phyloP scores from a whole-genome alignment of 2,797 vertebrate species.

The Myotis myotis region DNA sequence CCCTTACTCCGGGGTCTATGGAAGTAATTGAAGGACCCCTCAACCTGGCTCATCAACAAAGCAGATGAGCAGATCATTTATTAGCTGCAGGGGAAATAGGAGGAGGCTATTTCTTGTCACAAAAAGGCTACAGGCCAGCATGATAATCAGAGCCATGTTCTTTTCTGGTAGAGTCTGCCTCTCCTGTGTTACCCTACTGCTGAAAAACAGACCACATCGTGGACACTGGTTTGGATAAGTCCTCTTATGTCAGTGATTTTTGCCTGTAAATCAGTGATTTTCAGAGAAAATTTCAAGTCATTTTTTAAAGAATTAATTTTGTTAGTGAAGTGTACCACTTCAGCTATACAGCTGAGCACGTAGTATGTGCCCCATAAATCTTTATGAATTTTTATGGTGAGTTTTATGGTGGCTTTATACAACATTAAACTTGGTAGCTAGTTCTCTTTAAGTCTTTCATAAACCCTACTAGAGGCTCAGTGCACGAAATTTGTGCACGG shows the following conservation, averaged over 20 bases:
- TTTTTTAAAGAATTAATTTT: not conserved
- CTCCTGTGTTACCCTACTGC: not conserved
- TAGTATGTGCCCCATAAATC: slow-evolving; percentile 61
- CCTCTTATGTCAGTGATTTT: not conserved
- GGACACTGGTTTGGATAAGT: not conserved
- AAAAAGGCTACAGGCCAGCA: slow-evolving; percentile 87
- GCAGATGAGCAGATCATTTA: slow-evolving; percentile 94
- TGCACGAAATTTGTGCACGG: too few relatives aligned
- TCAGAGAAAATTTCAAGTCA: slow-evolving; percentile 1
- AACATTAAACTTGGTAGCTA: not conserved
- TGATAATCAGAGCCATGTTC: not conserved
- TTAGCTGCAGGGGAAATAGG: slow-evolving; percentile 92
- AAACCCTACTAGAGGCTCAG: not conserved
- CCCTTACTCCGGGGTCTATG: slow-evolving; percentile 86
- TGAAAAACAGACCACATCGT: not conserved
- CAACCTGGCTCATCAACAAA: slow-evolving; percentile 97
- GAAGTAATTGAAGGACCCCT: slow-evolving; percentile 97
- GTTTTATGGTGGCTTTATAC: not conserved
- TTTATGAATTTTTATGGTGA: slow-evolving; percentile 16
- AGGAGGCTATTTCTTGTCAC: slow-evolving; percentile 97
- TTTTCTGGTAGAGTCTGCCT: not conserved
- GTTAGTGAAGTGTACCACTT: not conserved
- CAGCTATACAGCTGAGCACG: not conserved
- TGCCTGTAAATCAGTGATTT: not conserved
- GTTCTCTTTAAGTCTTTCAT: slow-evolving; percentile 8